Conservation (phyloP, 1,140 invertebrate genomes). For the Papilio dardanus region DNA sequence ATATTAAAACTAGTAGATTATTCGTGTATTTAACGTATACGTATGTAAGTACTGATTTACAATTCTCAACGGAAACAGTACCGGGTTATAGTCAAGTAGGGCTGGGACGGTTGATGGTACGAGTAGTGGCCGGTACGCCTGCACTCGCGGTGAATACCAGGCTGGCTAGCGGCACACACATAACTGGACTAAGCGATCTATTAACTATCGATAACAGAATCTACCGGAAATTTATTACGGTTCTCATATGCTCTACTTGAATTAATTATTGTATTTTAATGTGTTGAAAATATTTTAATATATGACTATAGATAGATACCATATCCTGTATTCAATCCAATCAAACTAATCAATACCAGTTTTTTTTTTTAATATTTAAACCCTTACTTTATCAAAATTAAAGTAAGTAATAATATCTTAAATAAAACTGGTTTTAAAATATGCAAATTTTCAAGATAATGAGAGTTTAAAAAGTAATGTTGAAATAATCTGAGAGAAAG, state of each 20-base stretch:
- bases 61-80: conserved; percentile 45
- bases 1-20: too few species aligned
- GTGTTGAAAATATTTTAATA: background rate
- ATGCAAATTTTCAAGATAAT: background rate
- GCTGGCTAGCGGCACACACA: conserved; percentile 57
- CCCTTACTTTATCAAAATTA: too few species aligned
- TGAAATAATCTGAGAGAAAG: conserved; percentile 58
- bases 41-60: background rate
- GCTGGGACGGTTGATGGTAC: conserved; percentile 44
- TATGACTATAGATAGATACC: too few species aligned
- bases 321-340: too few species aligned
- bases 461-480: conserved; percentile 26
- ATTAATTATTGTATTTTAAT: background rate
- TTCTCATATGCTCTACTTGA: conserved; percentile 14
- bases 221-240: conserved; percentile 43
- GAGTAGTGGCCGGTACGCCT: conserved; percentile 49
- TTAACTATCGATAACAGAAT: background rate
- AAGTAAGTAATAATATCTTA: too few species aligned
- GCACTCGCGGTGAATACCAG: conserved; percentile 55
- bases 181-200: conserved; percentile 54
- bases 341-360: too few species aligned
- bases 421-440: conserved; percentile 26
- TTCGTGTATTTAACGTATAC: too few species aligned
- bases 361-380: too few species aligned
- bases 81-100: conserved; percentile 45